Conservation (phyloP, 1,140 invertebrate species). For the Steinernema feltiae region DNA sequence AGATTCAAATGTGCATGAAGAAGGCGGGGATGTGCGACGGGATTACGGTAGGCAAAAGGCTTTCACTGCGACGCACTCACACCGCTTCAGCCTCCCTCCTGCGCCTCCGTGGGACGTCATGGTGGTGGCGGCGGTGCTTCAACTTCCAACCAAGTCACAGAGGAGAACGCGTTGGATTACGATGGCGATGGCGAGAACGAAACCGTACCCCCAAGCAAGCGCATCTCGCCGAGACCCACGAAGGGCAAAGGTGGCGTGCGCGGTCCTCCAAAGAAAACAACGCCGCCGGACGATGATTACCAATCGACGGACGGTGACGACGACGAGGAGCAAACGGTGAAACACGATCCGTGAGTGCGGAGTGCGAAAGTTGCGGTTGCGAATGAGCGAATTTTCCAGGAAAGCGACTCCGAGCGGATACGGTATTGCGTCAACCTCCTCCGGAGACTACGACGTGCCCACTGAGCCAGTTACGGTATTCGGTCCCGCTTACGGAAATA, state of each 20-base stretch:
- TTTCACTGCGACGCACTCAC: neutral
- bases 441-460: conserved; percentile 35
- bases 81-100: conserved; percentile 42
- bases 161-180: conserved; percentile 16
- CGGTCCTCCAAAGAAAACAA: conserved; percentile 1
- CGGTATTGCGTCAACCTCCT: conserved; percentile 14
- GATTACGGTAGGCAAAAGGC: conserved; percentile 43
- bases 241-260: neutral
- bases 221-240: conserved; percentile 12
- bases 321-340: conserved; percentile 16
- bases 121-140: conserved; percentile 3
- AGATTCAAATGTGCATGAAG: conserved; percentile 58
- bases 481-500: conserved; percentile 23
- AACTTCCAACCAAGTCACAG: conserved; percentile 6
- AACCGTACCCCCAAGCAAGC: neutral
- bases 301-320: conserved; percentile 11
- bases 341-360: conserved; percentile 23
- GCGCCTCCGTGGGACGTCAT: conserved; percentile 31
- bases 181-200: conserved; percentile 32
- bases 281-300: conserved; percentile 16
- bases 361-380: conserved; percentile 10
- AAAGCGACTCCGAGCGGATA: conserved; percentile 2
- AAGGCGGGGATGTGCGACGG: conserved; percentile 53
- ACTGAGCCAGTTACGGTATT: conserved; percentile 32
- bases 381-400: conserved; percentile 2